A percentile compares a stretch with the other conserved stretches of the same genome.
phyloP scores from a whole-genome alignment of 2,797 vertebrate species.

The Eidolon dupreanum region DNA sequence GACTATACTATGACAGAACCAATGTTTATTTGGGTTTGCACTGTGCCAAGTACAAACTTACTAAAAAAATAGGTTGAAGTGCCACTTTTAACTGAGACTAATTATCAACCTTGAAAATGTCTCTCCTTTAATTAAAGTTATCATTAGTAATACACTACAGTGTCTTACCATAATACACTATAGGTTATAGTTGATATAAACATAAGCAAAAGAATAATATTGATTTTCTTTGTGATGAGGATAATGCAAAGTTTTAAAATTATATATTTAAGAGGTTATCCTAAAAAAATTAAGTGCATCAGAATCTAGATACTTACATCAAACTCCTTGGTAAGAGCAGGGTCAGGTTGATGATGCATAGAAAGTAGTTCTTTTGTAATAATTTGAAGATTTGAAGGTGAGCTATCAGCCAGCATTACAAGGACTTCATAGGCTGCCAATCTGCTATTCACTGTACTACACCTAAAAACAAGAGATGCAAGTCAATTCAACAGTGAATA shows the following conservation, averaged over 20 bases:
- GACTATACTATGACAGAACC: background rate
- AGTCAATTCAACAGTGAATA: constrained; percentile 22
- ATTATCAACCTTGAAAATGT: constrained; percentile 49
- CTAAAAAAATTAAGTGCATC: background rate
- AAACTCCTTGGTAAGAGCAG: constrained; percentile 98
- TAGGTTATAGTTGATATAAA: background rate
- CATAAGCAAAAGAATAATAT: background rate
- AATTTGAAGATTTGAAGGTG: constrained; percentile 94
- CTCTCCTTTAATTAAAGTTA: background rate
- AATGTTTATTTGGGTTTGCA: background rate
- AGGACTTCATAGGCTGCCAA: constrained; percentile 98
- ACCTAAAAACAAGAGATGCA: constrained; percentile 86
- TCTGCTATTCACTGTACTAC: constrained; percentile 97
- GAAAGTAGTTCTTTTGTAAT: constrained; percentile 96
- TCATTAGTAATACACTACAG: background rate
- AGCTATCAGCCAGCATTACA: constrained; percentile 98
- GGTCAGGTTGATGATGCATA: constrained; percentile 98
- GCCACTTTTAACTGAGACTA: background rate
- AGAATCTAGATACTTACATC: constrained; percentile 89
- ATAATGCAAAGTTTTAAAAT: constrained; percentile 22
- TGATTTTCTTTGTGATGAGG: background rate
- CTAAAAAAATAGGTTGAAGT: background rate
- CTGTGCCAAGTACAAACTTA: background rate
- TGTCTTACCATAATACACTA: background rate
- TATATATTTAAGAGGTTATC: background rate